phyloP scores from a whole-genome alignment of 2,888 invertebrate genomes.

The Melanchra persicariae region DNA sequence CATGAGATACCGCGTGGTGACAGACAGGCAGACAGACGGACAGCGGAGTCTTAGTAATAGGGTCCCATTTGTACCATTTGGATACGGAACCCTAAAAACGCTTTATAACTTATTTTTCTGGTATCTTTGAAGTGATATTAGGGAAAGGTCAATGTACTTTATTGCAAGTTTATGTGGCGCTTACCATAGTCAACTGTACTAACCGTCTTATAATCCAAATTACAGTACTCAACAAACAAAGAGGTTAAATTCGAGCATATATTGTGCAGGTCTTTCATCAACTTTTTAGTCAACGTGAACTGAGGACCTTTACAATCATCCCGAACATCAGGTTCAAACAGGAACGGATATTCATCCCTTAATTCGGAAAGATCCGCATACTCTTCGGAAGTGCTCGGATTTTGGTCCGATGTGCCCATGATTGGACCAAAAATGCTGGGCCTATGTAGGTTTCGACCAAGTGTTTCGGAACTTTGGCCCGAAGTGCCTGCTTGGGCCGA shows the following conservation, averaged over 20 bases:
- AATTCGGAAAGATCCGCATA: too few species aligned
- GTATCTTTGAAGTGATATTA: too few species aligned
- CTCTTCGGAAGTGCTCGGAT: background rate
- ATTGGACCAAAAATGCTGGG: background rate
- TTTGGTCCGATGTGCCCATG: background rate
- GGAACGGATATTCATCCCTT: background rate
- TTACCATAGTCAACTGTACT: slow-evolving; percentile 47
- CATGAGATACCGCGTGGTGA: too few species aligned
- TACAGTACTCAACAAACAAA: slow-evolving; percentile 87
- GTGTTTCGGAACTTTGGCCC: background rate
- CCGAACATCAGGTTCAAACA: background rate
- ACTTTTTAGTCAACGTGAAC: slow-evolving; percentile 74
- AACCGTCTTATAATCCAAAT: slow-evolving; percentile 87
- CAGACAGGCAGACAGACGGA: too few species aligned
- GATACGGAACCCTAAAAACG: too few species aligned
- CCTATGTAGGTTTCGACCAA: too few species aligned
- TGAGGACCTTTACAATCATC: slow-evolving; percentile 72
- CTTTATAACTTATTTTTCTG: too few species aligned
- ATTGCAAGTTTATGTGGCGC: too few species aligned
- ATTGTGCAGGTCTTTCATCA: slow-evolving; percentile 75
- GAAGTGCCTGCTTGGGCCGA: background rate
- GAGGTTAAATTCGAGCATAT: slow-evolving; percentile 83
- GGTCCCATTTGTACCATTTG: too few species aligned
- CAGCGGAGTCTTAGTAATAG: too few species aligned
- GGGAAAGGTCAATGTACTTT: too few species aligned